Conservation (phyloP, 1,140 invertebrate species). For the Eueides isabella region DNA sequence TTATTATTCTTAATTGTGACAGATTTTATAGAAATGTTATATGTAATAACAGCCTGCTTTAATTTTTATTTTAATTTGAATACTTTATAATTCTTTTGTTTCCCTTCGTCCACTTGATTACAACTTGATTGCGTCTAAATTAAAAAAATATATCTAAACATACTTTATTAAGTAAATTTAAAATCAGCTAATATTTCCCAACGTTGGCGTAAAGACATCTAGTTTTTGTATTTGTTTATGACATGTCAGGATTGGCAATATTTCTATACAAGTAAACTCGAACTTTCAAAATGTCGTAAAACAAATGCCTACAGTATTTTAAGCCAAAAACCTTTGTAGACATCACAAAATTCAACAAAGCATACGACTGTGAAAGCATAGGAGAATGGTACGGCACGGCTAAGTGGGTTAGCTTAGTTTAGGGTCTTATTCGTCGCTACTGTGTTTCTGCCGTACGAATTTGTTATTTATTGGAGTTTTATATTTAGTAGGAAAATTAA, state of each 20-base stretch:
- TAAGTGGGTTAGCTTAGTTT: conserved; percentile 4
- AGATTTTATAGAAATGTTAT: too few species aligned
- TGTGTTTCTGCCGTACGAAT: neutral
- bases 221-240: too few species aligned
- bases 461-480: neutral
- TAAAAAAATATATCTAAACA: too few species aligned
- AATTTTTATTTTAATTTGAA: too few species aligned
- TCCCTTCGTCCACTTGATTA: neutral
- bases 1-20: neutral
- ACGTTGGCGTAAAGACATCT: too few species aligned
- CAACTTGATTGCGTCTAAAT: too few species aligned
- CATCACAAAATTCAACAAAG: neutral
- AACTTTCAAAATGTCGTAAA: neutral
- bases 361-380: neutral
- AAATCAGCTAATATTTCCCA: too few species aligned
- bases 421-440: neutral
- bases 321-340: neutral
- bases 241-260: too few species aligned
- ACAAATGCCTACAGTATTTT: neutral
- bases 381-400: neutral
- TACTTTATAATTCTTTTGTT: too few species aligned
- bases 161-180: too few species aligned
- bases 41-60: too few species aligned
- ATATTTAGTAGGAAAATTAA: neutral
- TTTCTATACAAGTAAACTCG: neutral